phyloP scores from a whole-genome alignment of 2,797 vertebrate species.

The Mallotus villosus region DNA sequence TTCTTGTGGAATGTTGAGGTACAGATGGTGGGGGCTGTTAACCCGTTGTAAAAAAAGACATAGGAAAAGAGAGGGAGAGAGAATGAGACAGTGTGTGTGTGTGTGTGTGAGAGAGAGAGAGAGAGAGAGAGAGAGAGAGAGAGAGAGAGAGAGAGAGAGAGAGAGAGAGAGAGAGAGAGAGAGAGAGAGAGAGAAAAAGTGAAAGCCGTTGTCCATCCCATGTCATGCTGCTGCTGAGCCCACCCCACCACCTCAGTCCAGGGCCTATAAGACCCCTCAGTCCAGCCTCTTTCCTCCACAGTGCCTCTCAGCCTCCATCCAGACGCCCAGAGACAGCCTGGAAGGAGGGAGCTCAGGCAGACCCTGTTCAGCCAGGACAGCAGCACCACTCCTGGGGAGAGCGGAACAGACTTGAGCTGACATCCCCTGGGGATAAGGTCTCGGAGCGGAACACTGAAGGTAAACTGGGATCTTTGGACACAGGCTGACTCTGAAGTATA shows the following conservation, averaged over 20 bases:
- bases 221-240: neutral
- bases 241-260: neutral
- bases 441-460: neutral
- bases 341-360: neutral
- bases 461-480: neutral
- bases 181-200: neutral
- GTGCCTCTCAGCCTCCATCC: neutral
- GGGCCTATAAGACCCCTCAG: neutral
- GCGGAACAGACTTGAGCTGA: neutral
- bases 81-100: neutral
- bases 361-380: neutral
- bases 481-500: neutral
- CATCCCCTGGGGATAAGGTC: neutral
- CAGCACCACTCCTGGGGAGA: neutral
- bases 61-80: neutral
- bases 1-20: neutral
- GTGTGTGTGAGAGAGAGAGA: neutral
- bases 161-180: neutral
- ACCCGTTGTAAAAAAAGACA: neutral
- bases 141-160: neutral
- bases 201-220: neutral
- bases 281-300: neutral
- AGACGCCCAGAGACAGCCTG: neutral
- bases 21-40: neutral
- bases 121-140: slow-evolving; percentile 6